A percentile compares a stretch with the other conserved stretches of the same genome.
Conservation (phyloP, 2,113 vertebrate species). For the Zeus faber region DNA sequence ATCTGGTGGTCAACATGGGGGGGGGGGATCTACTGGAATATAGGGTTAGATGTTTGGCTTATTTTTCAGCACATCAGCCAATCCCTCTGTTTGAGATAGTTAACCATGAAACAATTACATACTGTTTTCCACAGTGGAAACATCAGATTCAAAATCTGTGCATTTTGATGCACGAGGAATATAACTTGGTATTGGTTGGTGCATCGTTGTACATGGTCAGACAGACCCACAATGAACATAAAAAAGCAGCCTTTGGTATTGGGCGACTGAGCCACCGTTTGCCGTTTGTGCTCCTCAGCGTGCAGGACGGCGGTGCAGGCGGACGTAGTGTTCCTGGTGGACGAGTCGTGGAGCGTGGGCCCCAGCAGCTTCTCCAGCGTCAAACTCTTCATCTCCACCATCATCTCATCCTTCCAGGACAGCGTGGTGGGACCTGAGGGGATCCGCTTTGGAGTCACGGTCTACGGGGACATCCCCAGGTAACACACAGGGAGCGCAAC, state of each 20-base stretch:
- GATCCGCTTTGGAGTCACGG: slow-evolving; percentile 79
- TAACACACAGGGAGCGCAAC: too few species aligned
- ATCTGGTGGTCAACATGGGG: slow-evolving; percentile 57
- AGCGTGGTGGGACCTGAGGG: slow-evolving; percentile 68
- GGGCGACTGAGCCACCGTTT: too few species aligned
- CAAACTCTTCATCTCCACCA: slow-evolving; percentile 74
- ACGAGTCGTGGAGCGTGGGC: slow-evolving; percentile 73
- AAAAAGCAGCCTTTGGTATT: too few species aligned
- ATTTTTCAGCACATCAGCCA: too few species aligned
- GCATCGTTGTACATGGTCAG: neutral
- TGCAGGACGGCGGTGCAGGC: slow-evolving; percentile 79
- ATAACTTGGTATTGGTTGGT: neutral
- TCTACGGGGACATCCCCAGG: slow-evolving; percentile 80
- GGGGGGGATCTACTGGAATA: too few species aligned
- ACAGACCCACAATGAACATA: too few species aligned
- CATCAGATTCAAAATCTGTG: too few species aligned
- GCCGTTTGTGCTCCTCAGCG: slow-evolving; percentile 58
- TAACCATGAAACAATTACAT: too few species aligned
- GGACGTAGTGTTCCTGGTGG: slow-evolving; percentile 82
- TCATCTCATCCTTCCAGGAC: slow-evolving; percentile 70
- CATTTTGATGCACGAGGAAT: too few species aligned
- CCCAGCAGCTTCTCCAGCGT: slow-evolving; percentile 65
- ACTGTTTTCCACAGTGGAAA: too few species aligned
- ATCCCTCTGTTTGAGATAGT: too few species aligned
- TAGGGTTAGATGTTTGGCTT: neutral